A percentile compares a stretch with the other conserved stretches of the same genome.
These are phyloP conservation scores for Podarcis siculus DNA, from an alignment of 2,797 vertebrate genomes.

Conservation along the genomic window DNA sequence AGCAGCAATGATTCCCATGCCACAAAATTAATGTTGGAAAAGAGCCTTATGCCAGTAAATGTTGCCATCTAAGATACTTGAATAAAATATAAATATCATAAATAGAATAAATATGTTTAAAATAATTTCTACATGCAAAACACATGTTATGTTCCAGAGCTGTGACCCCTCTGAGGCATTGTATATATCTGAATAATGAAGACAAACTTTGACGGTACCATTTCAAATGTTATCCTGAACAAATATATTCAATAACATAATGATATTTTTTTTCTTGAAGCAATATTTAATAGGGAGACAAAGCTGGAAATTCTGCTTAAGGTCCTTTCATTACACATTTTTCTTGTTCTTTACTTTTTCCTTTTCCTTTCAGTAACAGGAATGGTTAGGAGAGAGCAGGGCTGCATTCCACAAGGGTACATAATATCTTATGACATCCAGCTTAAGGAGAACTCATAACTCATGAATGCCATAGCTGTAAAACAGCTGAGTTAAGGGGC, in stretches of 20 bases:
- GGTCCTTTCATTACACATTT: background rate
- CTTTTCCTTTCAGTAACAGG: background rate
- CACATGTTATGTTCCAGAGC: background rate
- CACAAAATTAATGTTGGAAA: background rate
- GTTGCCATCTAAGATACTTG: no score
- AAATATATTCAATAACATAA: background rate
- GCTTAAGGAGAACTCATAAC: constrained; percentile 45
- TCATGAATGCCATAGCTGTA: background rate
- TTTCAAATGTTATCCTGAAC: background rate
- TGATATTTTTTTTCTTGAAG: background rate
- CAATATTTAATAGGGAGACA: background rate
- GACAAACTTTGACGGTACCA: background rate
- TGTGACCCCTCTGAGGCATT: background rate
- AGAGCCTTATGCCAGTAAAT: background rate
- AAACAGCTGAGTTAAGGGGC: constrained; percentile 38
- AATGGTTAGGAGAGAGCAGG: constrained; percentile 8
- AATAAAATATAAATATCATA: background rate
- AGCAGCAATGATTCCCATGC: no score
- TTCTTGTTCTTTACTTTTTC: background rate
- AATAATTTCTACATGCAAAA: background rate
- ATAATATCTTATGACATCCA: constrained; percentile 52
- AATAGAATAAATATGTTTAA: background rate
- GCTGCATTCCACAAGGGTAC: background rate
- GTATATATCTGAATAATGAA: no score
- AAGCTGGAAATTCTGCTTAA: background rate